phyloP scores from a whole-genome alignment of 2,113 vertebrate species.

The Tiliqua scincoides region DNA sequence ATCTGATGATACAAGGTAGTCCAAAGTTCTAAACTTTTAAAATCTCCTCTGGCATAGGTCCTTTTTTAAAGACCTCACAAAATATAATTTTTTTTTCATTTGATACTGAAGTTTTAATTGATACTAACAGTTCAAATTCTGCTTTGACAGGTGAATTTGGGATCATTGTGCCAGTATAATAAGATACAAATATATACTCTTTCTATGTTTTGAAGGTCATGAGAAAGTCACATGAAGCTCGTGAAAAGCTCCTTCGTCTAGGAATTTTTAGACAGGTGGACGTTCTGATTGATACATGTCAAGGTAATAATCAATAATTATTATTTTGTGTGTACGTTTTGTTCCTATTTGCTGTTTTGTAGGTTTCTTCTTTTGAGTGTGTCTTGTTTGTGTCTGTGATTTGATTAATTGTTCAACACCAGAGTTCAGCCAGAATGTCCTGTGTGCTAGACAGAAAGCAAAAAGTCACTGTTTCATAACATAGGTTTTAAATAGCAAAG shows the following conservation, averaged over 20 bases:
- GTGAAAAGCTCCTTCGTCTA: constrained; percentile 89
- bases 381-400: background rate
- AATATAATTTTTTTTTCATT: background rate
- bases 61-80: background rate
- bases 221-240: constrained; percentile 89
- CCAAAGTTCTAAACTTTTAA: background rate
- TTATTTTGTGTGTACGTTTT: accelerated
- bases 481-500: background rate
- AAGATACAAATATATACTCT: constrained; percentile 30
- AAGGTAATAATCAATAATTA: constrained; percentile 74
- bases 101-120: background rate
- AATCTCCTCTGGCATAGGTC: background rate
- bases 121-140: background rate
- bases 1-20: background rate
- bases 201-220: constrained; percentile 83
- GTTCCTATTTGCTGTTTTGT: background rate
- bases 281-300: constrained; percentile 92
- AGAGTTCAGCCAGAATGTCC: background rate
- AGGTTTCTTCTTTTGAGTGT: background rate
- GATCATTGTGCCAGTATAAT: background rate
- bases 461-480: background rate
- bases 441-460: background rate
- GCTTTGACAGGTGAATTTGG: background rate
- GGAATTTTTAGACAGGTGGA: constrained; percentile 95
- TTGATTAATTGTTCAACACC: background rate